Percentiles rank a stretch among this genome's conserved stretches.
Conservation (phyloP, 2,113 vertebrate genomes). For the Ptilonorhynchus violaceus region DNA sequence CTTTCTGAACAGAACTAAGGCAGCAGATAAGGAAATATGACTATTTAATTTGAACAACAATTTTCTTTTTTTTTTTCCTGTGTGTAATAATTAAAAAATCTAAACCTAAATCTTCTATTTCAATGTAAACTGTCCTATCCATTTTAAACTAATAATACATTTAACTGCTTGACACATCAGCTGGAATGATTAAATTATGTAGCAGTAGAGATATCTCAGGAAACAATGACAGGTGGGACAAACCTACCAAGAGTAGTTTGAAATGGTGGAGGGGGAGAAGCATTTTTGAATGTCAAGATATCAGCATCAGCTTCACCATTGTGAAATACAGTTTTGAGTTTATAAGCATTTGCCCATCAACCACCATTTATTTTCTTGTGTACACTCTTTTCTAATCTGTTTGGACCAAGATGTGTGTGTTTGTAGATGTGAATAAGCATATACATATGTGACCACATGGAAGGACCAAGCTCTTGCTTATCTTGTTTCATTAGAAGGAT, state of each 20-base stretch:
- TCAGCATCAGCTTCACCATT: neutral
- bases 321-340: neutral
- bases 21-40: neutral
- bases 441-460: accelerated
- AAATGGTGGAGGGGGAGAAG: neutral
- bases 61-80: neutral
- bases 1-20: neutral
- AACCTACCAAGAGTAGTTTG: constrained; percentile 58
- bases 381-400: neutral
- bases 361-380: neutral
- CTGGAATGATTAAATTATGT: constrained; percentile 78
- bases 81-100: constrained; percentile 37
- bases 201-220: constrained; percentile 52
- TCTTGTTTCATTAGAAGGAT: neutral
- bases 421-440: neutral
- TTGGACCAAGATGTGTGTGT: neutral
- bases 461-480: neutral
- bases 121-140: constrained; percentile 57
- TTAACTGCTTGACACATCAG: constrained; percentile 68
- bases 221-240: constrained; percentile 66
- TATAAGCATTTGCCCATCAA: neutral
- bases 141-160: constrained; percentile 71
- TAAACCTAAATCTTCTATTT: constrained; percentile 51
- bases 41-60: neutral
- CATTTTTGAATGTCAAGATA: constrained; percentile 52